These are phyloP conservation scores for Acestrorhynchus altus DNA, from an alignment of 2,797 vertebrate genomes.

Conservation along the genomic window DNA sequence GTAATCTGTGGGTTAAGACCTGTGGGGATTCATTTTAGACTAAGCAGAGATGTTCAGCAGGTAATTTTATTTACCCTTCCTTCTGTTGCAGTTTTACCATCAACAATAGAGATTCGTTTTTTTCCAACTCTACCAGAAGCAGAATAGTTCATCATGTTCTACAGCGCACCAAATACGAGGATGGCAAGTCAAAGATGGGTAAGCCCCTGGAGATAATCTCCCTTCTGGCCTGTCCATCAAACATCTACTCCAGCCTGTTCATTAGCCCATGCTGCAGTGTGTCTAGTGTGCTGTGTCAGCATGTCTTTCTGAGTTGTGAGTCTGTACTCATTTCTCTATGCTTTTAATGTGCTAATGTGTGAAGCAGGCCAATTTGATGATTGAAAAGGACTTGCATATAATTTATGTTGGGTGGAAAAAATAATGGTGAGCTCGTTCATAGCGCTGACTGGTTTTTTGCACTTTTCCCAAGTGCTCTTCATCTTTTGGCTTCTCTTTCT, in stretches of 20 bases:
- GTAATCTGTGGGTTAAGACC: neutral
- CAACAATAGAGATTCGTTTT: slow-evolving; percentile 96
- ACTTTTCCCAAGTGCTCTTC: too few species aligned
- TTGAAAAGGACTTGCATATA: neutral
- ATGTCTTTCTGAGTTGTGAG: neutral
- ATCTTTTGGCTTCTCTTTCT: neutral
- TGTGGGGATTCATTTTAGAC: slow-evolving; percentile 28
- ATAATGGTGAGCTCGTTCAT: neutral
- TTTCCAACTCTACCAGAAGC: slow-evolving; percentile 97
- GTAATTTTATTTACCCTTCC: slow-evolving; percentile 36
- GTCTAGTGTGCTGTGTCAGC: neutral
- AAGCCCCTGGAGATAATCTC: slow-evolving; percentile 59
- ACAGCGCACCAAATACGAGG: slow-evolving; percentile 97
- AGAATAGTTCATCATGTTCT: slow-evolving; percentile 96
- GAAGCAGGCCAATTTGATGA: too few species aligned
- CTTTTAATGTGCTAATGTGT: neutral
- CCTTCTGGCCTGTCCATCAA: slow-evolving; percentile 8
- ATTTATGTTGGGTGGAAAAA: neutral
- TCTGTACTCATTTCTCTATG: neutral
- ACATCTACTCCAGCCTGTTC: neutral
- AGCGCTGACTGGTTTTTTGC: neutral
- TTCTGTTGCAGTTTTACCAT: slow-evolving; percentile 88
- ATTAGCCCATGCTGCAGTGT: slow-evolving; percentile 16
- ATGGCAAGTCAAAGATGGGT: slow-evolving; percentile 98
- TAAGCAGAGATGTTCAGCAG: slow-evolving; percentile 6